Conservation (phyloP, 2,888 invertebrate species). For the Drymonia ruficornis region DNA sequence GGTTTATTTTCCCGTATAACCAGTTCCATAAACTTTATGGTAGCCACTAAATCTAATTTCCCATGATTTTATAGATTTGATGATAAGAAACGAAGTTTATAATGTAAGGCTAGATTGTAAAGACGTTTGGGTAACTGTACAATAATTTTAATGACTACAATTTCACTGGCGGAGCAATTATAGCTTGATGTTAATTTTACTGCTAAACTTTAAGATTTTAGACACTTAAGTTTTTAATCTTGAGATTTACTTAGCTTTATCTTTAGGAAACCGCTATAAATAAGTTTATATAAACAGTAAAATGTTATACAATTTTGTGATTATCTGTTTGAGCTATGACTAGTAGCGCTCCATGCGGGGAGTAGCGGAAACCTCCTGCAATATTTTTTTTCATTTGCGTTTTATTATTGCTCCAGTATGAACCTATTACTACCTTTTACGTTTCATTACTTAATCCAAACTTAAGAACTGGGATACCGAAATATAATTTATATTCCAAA, state of each 20-base stretch:
- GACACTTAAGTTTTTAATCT: constrained; percentile 26
- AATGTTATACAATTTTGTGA: neutral
- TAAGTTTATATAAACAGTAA: neutral
- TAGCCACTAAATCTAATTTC: constrained; percentile 25
- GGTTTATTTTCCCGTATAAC: constrained; percentile 25
- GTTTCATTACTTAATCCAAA: no score
- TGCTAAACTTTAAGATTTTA: constrained; percentile 25
- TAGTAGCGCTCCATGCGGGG: neutral
- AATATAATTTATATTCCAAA: no score
- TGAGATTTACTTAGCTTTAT: neutral
- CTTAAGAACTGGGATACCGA: no score
- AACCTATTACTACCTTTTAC: no score
- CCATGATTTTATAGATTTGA: constrained; percentile 32
- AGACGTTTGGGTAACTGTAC: constrained; percentile 14
- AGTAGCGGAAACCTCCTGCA: neutral
- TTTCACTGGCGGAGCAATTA: constrained; percentile 28
- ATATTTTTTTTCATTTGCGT: no score
- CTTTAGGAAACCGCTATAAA: neutral
- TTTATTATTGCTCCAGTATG: neutral
- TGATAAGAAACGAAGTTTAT: constrained; percentile 18
- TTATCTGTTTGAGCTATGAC: neutral
- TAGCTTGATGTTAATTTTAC: constrained; percentile 30
- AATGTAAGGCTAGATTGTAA: constrained; percentile 7
- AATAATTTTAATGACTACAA: constrained; percentile 22
- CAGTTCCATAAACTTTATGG: constrained; percentile 21